Evolutionary conservation across 2,888 invertebrate species (phyloP), one percentile per base, ranked within the genome.

Genomic region (Chymomyza amoena): DNA sequence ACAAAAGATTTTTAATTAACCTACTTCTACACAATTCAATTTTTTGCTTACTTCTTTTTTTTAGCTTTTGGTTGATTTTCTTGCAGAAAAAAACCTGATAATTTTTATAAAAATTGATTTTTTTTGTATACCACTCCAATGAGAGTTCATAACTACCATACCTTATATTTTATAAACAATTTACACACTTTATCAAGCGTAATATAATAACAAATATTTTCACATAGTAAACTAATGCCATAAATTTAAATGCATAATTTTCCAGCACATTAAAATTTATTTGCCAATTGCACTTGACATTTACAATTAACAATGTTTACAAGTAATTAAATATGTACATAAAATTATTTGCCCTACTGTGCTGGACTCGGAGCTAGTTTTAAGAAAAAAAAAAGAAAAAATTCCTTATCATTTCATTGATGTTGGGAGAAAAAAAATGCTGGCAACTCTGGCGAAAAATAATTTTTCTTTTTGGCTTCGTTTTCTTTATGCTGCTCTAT

Each of bases 211-310:
- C 39, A 45, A 32, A 32, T 32, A 45, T 45, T 45, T 2, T 10
- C 39, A 45, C 13, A 45, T 13, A 45, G 39, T 45, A 10, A 45
- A 45, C 39, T 45, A 45, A 45, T 25, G 36, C 45, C 16, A 61
- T 54, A 54, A 16, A 39, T 59, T 61, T 39, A 69, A 59, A 69
- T 68, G 28, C 3, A 39, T 32, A 78, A 78, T 73, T 68, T 74
- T 71, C 51, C 63, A 70, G 70, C 71, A 68, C 73, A 70, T 82
- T 77, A 68, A 81, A 63, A 70, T 39, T 61, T 64, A 71, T 72
- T 73, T 81, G 39, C 52, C 69, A 76, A 76, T 72, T 68, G 65
- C 75, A 69, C 76, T 78, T 68, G 69, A 69, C 68, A 64, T 69
- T 72, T 45, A 68, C 61, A 80, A 74, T 76, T 69, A 64, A 61